Evolutionary conservation across 2,113 vertebrate species (phyloP).

Genomic region (Meleagris gallopavo): DNA sequence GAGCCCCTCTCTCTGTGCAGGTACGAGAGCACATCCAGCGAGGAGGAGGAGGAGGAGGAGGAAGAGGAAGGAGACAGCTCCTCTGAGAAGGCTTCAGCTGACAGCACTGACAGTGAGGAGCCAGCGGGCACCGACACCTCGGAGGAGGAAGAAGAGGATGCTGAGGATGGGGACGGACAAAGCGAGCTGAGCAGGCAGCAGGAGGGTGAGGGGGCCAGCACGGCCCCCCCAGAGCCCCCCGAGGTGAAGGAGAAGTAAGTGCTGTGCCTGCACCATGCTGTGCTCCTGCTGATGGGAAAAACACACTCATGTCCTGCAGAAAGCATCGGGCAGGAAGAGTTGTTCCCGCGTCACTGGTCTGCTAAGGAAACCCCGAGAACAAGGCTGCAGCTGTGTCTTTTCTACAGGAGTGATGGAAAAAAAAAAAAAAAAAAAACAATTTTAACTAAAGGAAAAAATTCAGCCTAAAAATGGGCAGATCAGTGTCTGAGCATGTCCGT

Average conservation of each 20-base stretch:
- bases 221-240: not conserved
- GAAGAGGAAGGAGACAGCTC: constrained; percentile 77
- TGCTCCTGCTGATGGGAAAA: not conserved
- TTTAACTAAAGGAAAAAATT: constrained; percentile 3
- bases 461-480: not conserved
- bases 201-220: not conserved
- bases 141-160: constrained; percentile 79
- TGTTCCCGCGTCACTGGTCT: not conserved
- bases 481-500: fast-evolving
- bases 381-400: not conserved
- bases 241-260: constrained; percentile 89
- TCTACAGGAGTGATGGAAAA: not conserved
- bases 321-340: not conserved
- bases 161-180: constrained; percentile 68
- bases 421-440: not conserved
- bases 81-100: constrained; percentile 71
- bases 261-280: fast-evolving
- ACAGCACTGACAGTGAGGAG: constrained; percentile 84
- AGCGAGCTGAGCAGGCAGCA: constrained; percentile 40
- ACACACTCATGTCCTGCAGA: not conserved
- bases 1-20: constrained; percentile 68
- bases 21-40: constrained; percentile 94
- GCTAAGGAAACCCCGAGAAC: not conserved
- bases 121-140: constrained; percentile 80
- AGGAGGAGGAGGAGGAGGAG: constrained; percentile 81